Conservation (phyloP, 2,888 invertebrate genomes). For the Lymantria dispar region DNA sequence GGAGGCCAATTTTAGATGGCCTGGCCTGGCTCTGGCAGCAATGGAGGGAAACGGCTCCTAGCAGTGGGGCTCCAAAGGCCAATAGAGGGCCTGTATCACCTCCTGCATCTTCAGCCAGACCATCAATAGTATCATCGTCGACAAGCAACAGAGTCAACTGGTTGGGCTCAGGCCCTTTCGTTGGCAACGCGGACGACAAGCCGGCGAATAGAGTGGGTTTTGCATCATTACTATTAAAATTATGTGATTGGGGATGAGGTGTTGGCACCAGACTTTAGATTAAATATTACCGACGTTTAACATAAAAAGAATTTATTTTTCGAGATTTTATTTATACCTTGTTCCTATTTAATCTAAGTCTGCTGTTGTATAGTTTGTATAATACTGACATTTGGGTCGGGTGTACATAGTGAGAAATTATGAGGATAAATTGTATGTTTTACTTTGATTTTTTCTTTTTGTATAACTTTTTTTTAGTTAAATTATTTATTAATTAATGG, state of each 20-base stretch:
- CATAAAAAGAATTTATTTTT: constrained; percentile 10
- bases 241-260: constrained; percentile 77
- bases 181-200: constrained; percentile 71
- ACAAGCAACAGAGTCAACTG: constrained; percentile 65
- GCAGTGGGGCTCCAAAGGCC: constrained; percentile 46
- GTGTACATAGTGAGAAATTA: constrained; percentile 50
- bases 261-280: constrained; percentile 63
- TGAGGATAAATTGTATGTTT: constrained; percentile 30
- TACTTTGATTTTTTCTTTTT: constrained; percentile 29
- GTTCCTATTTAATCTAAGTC: constrained; percentile 71
- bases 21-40: constrained; percentile 83
- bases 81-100: constrained; percentile 49
- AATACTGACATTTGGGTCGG: constrained; percentile 37
- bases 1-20: constrained; percentile 80
- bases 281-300: constrained; percentile 47
- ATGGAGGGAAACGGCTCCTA: constrained; percentile 80
- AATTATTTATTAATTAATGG: constrained; percentile 60
- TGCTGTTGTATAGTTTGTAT: constrained; percentile 48
- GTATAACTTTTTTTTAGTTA: constrained; percentile 42
- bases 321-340: constrained; percentile 32
- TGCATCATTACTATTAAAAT: constrained; percentile 68
- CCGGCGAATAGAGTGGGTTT: constrained; percentile 78
- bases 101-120: constrained; percentile 44
- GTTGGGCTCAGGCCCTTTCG: constrained; percentile 78
- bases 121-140: constrained; percentile 49